Percentiles rank a stretch among this genome's conserved stretches.
Evolutionary conservation across 2,888 invertebrate genomes (phyloP).

Genomic region (Pandemis corylana): DNA sequence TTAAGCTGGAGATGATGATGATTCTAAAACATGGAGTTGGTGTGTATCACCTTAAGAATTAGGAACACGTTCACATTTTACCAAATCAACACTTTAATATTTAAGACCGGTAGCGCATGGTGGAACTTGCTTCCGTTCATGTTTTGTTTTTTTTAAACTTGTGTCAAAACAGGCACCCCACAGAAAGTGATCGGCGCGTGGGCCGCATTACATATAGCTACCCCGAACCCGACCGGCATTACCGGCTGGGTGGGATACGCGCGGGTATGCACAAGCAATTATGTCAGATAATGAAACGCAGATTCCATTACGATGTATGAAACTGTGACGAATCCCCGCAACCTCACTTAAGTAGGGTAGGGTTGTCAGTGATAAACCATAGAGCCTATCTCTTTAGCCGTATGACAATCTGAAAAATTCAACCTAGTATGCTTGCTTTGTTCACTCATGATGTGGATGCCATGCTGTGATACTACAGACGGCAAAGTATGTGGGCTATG

Average conservation of each 20-base stretch:
- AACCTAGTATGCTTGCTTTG: conserved; percentile 6
- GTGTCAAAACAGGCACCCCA: conserved; percentile 25
- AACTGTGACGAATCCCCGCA: conserved; percentile 24
- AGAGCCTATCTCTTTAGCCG: neutral
- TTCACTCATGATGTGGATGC: conserved; percentile 5
- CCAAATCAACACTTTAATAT: neutral
- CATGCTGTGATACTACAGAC: conserved; percentile 1
- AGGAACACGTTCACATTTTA: neutral
- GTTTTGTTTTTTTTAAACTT: conserved; percentile 23
- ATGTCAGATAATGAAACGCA: conserved; percentile 34
- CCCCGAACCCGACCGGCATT: conserved; percentile 23
- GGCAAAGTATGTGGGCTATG: conserved; percentile 26
- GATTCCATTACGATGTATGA: conserved; percentile 35
- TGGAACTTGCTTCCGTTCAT: conserved; percentile 33
- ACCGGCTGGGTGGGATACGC: conserved; percentile 29
- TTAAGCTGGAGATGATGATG: neutral
- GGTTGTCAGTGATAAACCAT: neutral
- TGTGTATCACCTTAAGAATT: neutral
- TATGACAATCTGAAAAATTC: neutral
- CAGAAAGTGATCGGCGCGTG: conserved; percentile 31
- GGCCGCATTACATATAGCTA: conserved; percentile 30
- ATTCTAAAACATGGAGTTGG: neutral
- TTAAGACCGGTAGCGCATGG: conserved; percentile 16
- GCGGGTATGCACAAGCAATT: conserved; percentile 34
- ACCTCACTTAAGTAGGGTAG: conserved; percentile 12